Evolutionary conservation across 2,797 vertebrate species (phyloP).

Genomic region (Onychomys leucogaster): DNA sequence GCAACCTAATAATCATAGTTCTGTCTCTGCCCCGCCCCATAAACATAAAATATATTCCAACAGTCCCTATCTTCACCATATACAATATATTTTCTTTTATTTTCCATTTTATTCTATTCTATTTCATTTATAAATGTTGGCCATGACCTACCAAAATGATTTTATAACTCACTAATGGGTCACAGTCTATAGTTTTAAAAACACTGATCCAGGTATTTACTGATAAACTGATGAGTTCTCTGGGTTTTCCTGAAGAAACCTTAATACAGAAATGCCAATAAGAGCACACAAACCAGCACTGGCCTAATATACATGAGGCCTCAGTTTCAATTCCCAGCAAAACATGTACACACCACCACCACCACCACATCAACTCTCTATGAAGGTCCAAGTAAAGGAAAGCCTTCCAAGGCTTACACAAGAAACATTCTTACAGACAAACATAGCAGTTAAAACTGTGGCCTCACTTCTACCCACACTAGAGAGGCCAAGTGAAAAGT

Average conservation of each 20-base stretch:
- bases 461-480: neutral
- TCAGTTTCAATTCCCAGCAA: neutral
- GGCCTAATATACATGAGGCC: neutral
- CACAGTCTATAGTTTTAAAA: conserved; percentile 53
- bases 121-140: conserved; percentile 46
- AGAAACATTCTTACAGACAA: neutral
- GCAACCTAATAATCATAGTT: neutral
- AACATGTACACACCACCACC: neutral
- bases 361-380: neutral
- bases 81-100: conserved; percentile 3
- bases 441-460: neutral
- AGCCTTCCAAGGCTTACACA: neutral
- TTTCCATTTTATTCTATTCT: conserved; percentile 45
- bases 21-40: neutral
- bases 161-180: conserved; percentile 66
- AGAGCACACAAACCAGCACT: neutral
- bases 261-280: neutral
- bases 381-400: neutral
- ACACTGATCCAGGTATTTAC: conserved; percentile 56
- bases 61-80: neutral
- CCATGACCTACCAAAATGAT: conserved; percentile 54
- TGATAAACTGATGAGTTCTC: neutral
- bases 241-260: neutral
- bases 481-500: neutral
- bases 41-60: neutral